Base-by-base conservation (phyloP, 2,888 invertebrate genomes). In the Lottia gigantea region DNA sequence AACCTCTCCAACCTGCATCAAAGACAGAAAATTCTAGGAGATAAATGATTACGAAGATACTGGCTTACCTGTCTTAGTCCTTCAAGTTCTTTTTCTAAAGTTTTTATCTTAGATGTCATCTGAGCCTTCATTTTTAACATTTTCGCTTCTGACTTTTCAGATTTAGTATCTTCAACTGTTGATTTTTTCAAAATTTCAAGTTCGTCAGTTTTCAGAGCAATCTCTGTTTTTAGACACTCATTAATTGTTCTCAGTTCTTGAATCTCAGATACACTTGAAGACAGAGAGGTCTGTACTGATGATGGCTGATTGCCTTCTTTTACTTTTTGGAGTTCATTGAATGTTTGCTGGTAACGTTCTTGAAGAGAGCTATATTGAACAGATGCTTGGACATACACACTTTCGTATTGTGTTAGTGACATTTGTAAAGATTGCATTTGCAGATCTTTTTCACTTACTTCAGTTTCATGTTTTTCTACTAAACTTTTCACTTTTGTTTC, bases 401-500 rank as follows among this genome's bases (percentile, higher is more conserved):
- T 67, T 69, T 86, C 83, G 72, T 84, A 82, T 72, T 85, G 83
- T 40, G 73, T 67, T 16, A 84, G 68, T 7, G 79, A 74, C 55
- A 73, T 80, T 19, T 81, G 81, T 71, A 84, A 79, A 73, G 79
- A 91, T 70, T 91, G 78, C 23, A 83, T 66, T 49, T 84, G 78
- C 15, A 83, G 89, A 76, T 91, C 91, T 85, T 91, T 92, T 76
- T 87, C 87, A 19, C 79, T 77, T 47, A 80, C 74, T 72, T 84
- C 82, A 16, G 71, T 64, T 74, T 83, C 82, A 73, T 84, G 83
- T 74, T 85, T 85, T 75, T 83, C 86, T 46, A 78, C 76, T 12
- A 82, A n/a, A 16, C 90, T 90, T 62, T 91, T 82, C 68, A 93
- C 87, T 81, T 88, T 90, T 8, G 64, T 74, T 71, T 84, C 81